These are phyloP conservation scores for Dendrophyllia cribrosa DNA, from an alignment of 64 coral and sea anemone genomes.

Conservation along the genomic window DNA sequence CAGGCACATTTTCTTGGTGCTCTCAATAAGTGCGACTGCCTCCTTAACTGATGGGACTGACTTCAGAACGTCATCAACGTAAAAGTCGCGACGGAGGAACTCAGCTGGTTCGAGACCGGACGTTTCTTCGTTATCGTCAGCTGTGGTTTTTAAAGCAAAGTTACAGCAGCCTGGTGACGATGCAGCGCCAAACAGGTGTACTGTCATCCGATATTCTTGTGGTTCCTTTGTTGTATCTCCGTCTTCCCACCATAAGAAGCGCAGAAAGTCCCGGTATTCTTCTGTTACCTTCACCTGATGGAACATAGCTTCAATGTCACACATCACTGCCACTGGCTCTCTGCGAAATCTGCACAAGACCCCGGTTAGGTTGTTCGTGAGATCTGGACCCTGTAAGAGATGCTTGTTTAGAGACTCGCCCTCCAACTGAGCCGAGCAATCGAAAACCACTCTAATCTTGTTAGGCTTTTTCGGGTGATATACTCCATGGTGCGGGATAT, in stretches of 20 bases:
- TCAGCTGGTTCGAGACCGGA: conserved; percentile 1
- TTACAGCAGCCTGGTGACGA: conserved; percentile 66
- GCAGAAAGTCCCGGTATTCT: conserved; percentile 42
- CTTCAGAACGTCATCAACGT: conserved; percentile 46
- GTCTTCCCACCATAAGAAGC: conserved; percentile 42
- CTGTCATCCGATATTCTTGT: conserved; percentile 62
- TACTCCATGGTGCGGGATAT: conserved; percentile 53
- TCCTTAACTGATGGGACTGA: conserved; percentile 11
- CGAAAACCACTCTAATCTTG: not conserved
- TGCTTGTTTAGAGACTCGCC: conserved; percentile 62
- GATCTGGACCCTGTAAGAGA: conserved; percentile 55
- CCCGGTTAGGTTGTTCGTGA: conserved; percentile 55
- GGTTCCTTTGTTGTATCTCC: conserved; percentile 52
- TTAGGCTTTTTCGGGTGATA: conserved; percentile 27
- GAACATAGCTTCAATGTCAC: conserved; percentile 31
- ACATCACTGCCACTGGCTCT: conserved; percentile 41
- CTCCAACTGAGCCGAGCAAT: conserved; percentile 41
- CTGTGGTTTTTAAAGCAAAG: conserved; percentile 63
- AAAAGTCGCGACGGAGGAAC: conserved; percentile 24
- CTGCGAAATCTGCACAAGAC: conserved; percentile 44
- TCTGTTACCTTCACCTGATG: conserved; percentile 22
- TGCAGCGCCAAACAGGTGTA: conserved; percentile 67
- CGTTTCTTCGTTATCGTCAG: conserved; percentile 41
- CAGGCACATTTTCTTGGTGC: conserved; percentile 10
- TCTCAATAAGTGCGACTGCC: not conserved